phyloP scores from a whole-genome alignment of 2,888 invertebrate genomes.

The Xestobium rufovillosum region DNA sequence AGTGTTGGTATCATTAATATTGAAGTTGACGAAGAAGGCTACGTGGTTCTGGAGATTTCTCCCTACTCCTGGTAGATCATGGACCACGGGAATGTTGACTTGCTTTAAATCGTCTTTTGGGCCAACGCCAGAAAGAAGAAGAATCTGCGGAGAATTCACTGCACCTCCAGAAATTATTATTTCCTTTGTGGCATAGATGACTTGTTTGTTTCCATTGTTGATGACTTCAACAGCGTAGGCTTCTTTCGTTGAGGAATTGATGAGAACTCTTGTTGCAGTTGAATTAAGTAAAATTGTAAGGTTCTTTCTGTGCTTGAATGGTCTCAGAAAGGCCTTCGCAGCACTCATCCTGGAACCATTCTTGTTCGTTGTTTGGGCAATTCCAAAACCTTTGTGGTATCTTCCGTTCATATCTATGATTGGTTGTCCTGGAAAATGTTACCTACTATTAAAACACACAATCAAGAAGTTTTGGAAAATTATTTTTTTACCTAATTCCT shows the following conservation, averaged over 20 bases:
- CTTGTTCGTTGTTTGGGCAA: slow-evolving; percentile 80
- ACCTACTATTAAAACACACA: slow-evolving; percentile 6
- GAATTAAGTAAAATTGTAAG: slow-evolving; percentile 79
- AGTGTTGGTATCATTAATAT: slow-evolving; percentile 77
- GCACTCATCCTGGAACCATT: slow-evolving; percentile 80
- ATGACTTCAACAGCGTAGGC: slow-evolving; percentile 70
- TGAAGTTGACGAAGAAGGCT: slow-evolving; percentile 69
- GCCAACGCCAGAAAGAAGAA: slow-evolving; percentile 85
- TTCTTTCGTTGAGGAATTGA: slow-evolving; percentile 64
- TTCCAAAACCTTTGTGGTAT: slow-evolving; percentile 73
- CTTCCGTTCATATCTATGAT: slow-evolving; percentile 76
- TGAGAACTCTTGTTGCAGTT: slow-evolving; percentile 67
- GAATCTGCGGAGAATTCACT: slow-evolving; percentile 88
- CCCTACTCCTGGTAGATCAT: slow-evolving; percentile 73
- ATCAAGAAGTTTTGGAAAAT: slow-evolving; percentile 6
- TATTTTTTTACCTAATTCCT: slow-evolving; percentile 57
- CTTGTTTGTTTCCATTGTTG: slow-evolving; percentile 51
- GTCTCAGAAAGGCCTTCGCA: slow-evolving; percentile 74
- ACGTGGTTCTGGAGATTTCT: slow-evolving; percentile 83
- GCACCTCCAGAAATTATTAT: slow-evolving; percentile 61
- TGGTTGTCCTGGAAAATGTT: slow-evolving; percentile 51
- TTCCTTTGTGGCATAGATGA: slow-evolving; percentile 60
- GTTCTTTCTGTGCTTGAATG: slow-evolving; percentile 66
- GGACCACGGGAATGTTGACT: slow-evolving; percentile 58
- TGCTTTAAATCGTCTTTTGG: slow-evolving; percentile 60